phyloP scores from a whole-genome alignment of 2,797 vertebrate genomes.

The Setipinna tenuifilis region DNA sequence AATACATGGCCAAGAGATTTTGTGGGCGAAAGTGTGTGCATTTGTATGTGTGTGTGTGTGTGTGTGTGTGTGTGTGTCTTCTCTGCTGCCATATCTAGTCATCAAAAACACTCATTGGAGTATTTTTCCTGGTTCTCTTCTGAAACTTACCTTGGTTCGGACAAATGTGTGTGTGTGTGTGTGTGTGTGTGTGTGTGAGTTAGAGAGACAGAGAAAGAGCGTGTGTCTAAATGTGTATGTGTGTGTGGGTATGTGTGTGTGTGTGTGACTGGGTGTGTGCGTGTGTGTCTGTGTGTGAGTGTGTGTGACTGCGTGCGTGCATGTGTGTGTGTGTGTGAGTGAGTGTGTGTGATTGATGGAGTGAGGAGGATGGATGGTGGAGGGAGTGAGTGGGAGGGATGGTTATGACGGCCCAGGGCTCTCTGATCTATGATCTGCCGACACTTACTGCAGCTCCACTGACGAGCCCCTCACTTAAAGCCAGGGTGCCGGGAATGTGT shows the following conservation, averaged over 20 bases:
- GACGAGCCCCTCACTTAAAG: neutral
- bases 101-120: neutral
- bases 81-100: neutral
- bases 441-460: neutral
- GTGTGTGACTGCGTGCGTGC: conserved; percentile 10
- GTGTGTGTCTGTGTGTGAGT: neutral
- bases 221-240: too few species aligned
- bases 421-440: conserved; percentile 28
- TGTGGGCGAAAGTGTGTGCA: neutral
- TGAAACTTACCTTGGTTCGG: neutral
- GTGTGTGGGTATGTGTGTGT: neutral
- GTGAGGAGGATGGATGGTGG: conserved; percentile 38
- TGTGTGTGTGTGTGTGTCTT: neutral
- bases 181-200: neutral
- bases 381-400: conserved; percentile 49
- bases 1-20: neutral
- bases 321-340: conserved; percentile 32
- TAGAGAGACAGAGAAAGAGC: too few species aligned
- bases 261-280: neutral
- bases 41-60: neutral
- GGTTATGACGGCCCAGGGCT: conserved; percentile 41
- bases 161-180: neutral
- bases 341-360: conserved; percentile 46
- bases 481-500: neutral
- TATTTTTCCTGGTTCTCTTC: neutral